Evolutionary conservation across 2,113 vertebrate species (phyloP).

Genomic region (Myrmophylax atrothorax): DNA sequence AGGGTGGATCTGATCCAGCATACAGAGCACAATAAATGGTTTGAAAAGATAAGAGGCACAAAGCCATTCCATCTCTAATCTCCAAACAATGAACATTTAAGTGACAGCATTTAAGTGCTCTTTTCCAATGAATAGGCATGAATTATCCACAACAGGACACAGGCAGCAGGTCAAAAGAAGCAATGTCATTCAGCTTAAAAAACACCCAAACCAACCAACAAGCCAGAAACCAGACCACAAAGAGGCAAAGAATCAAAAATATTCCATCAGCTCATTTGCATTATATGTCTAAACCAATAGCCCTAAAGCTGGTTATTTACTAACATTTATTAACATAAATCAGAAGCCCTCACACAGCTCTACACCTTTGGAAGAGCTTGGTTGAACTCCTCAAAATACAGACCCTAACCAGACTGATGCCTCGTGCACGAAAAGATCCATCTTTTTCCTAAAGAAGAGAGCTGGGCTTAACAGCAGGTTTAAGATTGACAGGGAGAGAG

Average conservation of each 20-base stretch:
- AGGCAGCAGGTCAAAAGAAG: background rate
- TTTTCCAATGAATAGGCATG: background rate
- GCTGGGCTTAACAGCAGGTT: background rate
- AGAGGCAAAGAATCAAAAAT: background rate
- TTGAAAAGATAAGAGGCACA: slow-evolving; percentile 46
- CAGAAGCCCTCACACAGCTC: background rate
- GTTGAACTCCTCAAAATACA: background rate
- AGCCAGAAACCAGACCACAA: background rate
- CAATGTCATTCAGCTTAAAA: background rate
- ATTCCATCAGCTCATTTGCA: background rate
- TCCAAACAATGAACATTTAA: slow-evolving; percentile 25
- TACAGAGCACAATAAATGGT: background rate
- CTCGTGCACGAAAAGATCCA: rapidly evolving
- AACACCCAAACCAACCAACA: background rate
- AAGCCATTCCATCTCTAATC: slow-evolving; percentile 45
- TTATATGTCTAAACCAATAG: background rate
- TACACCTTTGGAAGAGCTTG: background rate
- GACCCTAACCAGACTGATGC: background rate
- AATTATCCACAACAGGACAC: slow-evolving; percentile 2
- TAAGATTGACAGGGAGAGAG: rapidly evolving
- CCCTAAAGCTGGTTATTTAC: background rate
- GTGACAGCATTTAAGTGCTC: slow-evolving; percentile 32
- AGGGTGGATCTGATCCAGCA: slow-evolving; percentile 25
- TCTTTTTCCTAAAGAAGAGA: background rate
- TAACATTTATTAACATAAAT: background rate